phyloP scores from a whole-genome alignment of 2,113 vertebrate species.

The Xiphorhynchus elegans region DNA sequence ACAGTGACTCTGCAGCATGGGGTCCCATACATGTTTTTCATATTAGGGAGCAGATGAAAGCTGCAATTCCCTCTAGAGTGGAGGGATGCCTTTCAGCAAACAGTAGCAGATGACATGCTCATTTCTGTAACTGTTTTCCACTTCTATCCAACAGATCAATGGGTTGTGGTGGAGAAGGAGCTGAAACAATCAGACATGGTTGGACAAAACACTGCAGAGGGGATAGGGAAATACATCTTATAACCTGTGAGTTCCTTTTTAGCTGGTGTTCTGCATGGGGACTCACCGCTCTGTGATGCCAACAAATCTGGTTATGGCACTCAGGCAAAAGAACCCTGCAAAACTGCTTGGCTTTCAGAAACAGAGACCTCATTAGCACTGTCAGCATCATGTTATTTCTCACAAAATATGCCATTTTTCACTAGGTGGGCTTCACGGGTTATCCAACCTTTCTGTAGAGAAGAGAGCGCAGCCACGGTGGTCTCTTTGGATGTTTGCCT shows the following conservation, averaged over 20 bases:
- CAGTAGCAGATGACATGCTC: slow-evolving; percentile 73
- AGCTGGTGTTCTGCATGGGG: neutral
- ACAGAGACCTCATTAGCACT: neutral
- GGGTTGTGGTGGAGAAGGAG: neutral
- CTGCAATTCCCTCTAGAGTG: slow-evolving; percentile 67
- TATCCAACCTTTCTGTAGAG: neutral
- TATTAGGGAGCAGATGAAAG: slow-evolving; percentile 80
- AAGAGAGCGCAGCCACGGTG: accelerated
- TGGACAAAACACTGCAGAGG: neutral
- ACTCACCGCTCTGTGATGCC: neutral
- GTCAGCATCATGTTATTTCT: neutral
- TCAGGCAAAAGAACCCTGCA: neutral
- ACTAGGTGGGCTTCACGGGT: neutral
- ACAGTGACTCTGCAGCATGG: neutral
- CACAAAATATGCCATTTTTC: neutral
- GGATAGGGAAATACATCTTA: neutral
- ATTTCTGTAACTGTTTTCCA: slow-evolving; percentile 64
- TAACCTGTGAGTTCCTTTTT: neutral
- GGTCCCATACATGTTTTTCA: slow-evolving; percentile 67
- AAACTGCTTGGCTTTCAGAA: neutral
- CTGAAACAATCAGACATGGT: neutral
- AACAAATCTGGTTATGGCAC: neutral
- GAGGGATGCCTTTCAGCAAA: slow-evolving; percentile 70
- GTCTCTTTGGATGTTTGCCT: neutral
- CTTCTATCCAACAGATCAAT: slow-evolving; percentile 58